Conservation (phyloP, 2,797 vertebrate species). For the Muscicapa comitata region DNA sequence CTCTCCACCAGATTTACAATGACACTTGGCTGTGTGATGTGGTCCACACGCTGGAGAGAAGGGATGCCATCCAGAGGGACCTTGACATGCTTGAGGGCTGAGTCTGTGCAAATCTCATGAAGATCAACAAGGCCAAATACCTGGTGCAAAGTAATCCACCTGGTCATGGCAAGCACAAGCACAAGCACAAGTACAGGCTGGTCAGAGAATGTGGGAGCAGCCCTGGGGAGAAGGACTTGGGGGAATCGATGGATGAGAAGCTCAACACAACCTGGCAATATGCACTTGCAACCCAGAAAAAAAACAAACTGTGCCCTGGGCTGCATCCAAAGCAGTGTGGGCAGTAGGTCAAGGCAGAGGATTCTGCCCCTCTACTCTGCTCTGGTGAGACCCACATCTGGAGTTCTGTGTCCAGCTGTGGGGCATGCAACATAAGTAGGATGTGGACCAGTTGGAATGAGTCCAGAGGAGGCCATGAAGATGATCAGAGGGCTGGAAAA, state of each 20-base stretch:
- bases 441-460: not conserved
- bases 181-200: not conserved
- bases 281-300: not conserved
- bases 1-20: not conserved
- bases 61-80: not conserved
- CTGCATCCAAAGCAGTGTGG: fast-evolving
- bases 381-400: too few relatives aligned
- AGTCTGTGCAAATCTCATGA: not conserved
- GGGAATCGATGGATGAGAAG: fast-evolving
- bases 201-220: not conserved
- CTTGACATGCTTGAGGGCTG: not conserved
- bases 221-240: not conserved
- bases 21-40: not conserved
- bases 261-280: not conserved
- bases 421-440: too few relatives aligned
- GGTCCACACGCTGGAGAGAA: not conserved
- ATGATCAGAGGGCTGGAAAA: not conserved
- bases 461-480: not conserved
- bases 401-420: not conserved
- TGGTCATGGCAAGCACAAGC: not conserved
- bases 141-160: not conserved
- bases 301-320: not conserved
- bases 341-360: fast-evolving
- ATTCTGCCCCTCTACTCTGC: not conserved
- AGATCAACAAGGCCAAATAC: not conserved